Percentiles rank a stretch among this genome's conserved stretches.
Evolutionary conservation across 2,888 invertebrate genomes (phyloP).

Genomic region (Lampropteryx suffumata): DNA sequence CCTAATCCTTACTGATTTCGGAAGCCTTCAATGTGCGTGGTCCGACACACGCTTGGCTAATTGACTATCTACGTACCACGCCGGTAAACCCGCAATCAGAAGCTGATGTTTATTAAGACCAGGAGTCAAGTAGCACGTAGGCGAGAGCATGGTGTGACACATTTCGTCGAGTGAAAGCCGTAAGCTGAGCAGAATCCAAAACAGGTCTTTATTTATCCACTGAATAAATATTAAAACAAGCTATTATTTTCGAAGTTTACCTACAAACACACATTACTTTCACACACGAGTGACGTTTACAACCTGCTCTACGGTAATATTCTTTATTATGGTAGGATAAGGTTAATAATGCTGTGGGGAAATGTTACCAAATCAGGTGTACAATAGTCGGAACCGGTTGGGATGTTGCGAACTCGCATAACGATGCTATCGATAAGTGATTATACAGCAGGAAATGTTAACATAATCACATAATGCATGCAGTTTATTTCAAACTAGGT

Average conservation of each 20-base stretch:
- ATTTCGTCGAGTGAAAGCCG: conserved; percentile 25
- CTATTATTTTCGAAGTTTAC: conserved; percentile 32
- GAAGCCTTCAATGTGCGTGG: no score
- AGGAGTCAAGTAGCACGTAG: no score
- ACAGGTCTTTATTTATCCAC: conserved; percentile 14
- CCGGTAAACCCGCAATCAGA: no score
- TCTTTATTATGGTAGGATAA: conserved; percentile 9
- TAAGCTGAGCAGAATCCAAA: conserved; percentile 15
- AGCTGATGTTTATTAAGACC: no score
- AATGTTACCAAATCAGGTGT: conserved; percentile 10
- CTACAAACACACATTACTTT: conserved; percentile 31
- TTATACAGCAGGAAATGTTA: conserved; percentile 12
- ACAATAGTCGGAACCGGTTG: conserved; percentile 1
- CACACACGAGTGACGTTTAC: conserved; percentile 15
- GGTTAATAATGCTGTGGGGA: not conserved
- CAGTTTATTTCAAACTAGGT: no score
- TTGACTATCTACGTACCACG: no score
- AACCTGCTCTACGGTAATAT: conserved; percentile 2
- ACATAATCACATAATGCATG: no score
- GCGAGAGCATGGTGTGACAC: conserved; percentile 3
- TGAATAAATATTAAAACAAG: conserved; percentile 26
- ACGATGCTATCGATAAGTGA: conserved; percentile 10
- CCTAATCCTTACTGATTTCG: no score
- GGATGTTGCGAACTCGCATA: conserved; percentile 23
- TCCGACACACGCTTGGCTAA: no score